phyloP scores from a whole-genome alignment of 1,140 invertebrate species.

The Akabosia matsudoensis region DNA sequence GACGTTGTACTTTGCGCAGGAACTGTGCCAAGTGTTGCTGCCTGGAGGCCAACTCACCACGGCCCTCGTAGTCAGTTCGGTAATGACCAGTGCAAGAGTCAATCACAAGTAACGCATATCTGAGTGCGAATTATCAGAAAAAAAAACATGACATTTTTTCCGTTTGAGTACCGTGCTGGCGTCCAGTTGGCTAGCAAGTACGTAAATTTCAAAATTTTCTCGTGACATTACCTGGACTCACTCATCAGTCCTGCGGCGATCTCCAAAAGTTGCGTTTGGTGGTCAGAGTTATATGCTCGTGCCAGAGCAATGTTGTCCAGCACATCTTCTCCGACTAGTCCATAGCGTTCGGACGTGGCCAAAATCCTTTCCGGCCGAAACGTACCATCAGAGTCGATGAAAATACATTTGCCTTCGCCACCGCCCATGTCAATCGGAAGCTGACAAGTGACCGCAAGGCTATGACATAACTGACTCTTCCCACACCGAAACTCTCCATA shows the following conservation, averaged over 20 bases:
- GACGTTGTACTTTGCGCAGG: slow-evolving; percentile 80
- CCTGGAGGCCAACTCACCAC: slow-evolving; percentile 87
- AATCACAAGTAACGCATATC: slow-evolving; percentile 91
- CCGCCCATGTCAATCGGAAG: slow-evolving; percentile 92
- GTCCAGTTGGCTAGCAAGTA: slow-evolving; percentile 98
- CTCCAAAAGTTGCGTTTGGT: slow-evolving; percentile 86
- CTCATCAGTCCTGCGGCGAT: slow-evolving; percentile 96
- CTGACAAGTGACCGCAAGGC: slow-evolving; percentile 96
- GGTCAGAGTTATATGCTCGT: slow-evolving; percentile 94
- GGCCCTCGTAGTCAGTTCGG: slow-evolving; percentile 91
- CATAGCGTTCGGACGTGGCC: slow-evolving; percentile 79
- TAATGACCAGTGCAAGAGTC: slow-evolving; percentile 96
- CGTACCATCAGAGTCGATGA: slow-evolving; percentile 97
- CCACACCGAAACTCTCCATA: slow-evolving; percentile 99
- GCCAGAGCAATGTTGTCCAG: slow-evolving; percentile 97
- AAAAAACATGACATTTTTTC: slow-evolving; percentile 25
- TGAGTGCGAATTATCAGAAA: slow-evolving; percentile 55
- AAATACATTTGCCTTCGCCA: slow-evolving; percentile 97
- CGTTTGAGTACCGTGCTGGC: too few species aligned
- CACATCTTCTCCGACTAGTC: slow-evolving; percentile 78
- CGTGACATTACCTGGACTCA: slow-evolving; percentile 91
- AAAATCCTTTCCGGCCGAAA: slow-evolving; percentile 85
- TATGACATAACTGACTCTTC: slow-evolving; percentile 97
- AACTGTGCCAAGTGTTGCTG: slow-evolving; percentile 93
- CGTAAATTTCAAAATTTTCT: slow-evolving; percentile 92